These are phyloP conservation scores for Mustela lutreola DNA, from an alignment of 2,113 vertebrate species.

Conservation along the genomic window DNA sequence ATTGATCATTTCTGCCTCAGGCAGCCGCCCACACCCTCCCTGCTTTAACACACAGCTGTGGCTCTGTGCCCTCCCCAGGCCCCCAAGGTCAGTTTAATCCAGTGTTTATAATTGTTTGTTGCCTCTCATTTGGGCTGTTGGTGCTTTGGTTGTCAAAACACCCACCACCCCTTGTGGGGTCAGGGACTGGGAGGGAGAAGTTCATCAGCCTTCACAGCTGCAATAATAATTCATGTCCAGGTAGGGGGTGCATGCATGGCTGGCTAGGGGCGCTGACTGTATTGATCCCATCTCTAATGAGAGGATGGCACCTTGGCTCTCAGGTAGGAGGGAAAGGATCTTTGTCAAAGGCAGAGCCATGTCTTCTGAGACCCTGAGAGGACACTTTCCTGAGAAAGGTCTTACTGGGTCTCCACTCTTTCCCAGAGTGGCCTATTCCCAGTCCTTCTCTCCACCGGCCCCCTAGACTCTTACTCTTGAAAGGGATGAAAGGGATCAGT, in stretches of 20 bases:
- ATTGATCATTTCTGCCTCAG: background rate
- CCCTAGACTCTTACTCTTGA: background rate
- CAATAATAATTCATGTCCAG: conserved; percentile 1
- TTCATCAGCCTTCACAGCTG: conserved; percentile 40
- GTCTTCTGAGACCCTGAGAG: background rate
- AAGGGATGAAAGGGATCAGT: background rate
- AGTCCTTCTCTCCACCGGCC: background rate
- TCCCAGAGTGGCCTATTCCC: background rate
- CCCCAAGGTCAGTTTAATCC: conserved; percentile 46
- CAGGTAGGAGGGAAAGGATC: background rate
- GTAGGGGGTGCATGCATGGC: background rate
- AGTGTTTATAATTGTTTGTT: conserved; percentile 25
- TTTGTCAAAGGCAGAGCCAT: background rate
- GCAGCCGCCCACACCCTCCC: background rate
- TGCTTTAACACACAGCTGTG: background rate
- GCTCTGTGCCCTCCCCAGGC: background rate
- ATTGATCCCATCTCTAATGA: background rate
- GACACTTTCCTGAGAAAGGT: background rate
- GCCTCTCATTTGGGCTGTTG: conserved; percentile 7
- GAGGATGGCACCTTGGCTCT: background rate
- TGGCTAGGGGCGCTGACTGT: background rate
- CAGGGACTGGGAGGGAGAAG: background rate
- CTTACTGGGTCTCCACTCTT: background rate
- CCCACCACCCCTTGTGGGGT: background rate
- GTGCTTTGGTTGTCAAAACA: conserved; percentile 56